phyloP scores from a whole-genome alignment of 2,888 invertebrate genomes.

The Cheiracanthium punctorium region DNA sequence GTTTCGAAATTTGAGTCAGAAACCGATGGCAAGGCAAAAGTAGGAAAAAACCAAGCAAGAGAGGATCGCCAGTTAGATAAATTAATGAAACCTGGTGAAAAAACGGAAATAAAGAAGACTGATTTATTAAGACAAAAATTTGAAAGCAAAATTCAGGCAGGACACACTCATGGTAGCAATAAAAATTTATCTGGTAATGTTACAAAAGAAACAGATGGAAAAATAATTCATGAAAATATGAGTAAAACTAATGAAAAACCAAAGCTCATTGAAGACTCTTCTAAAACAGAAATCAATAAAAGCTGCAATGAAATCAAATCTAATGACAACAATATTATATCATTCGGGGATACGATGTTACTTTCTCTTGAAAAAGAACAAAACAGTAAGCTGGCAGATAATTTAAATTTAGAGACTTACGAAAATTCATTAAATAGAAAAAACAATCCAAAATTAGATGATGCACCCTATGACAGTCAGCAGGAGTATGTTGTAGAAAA shows the following conservation, averaged over 20 bases:
- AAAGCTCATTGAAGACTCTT: too few species aligned
- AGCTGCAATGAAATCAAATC: too few species aligned
- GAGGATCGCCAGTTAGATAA: not conserved
- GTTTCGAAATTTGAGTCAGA: not conserved
- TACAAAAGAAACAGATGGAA: not conserved
- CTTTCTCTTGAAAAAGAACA: too few species aligned
- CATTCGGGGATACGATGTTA: too few species aligned
- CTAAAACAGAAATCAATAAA: too few species aligned
- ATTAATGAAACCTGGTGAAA: not conserved
- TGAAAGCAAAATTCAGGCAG: not conserved
- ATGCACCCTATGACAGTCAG: not conserved
- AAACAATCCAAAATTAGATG: not conserved
- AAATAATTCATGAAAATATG: not conserved
- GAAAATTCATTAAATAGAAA: not conserved
- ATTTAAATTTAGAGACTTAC: not conserved
- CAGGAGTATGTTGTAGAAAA: not conserved
- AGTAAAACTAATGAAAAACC: too few species aligned
- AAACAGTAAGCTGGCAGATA: not conserved
- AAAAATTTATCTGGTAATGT: not conserved
- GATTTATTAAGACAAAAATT: not conserved
- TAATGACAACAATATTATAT: too few species aligned
- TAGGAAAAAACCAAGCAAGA: not conserved
- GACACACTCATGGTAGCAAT: not conserved
- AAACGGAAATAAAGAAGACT: not conserved
- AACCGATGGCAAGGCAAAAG: not conserved